Conservation (phyloP, 2,113 vertebrate species). For the Axis porcinus region DNA sequence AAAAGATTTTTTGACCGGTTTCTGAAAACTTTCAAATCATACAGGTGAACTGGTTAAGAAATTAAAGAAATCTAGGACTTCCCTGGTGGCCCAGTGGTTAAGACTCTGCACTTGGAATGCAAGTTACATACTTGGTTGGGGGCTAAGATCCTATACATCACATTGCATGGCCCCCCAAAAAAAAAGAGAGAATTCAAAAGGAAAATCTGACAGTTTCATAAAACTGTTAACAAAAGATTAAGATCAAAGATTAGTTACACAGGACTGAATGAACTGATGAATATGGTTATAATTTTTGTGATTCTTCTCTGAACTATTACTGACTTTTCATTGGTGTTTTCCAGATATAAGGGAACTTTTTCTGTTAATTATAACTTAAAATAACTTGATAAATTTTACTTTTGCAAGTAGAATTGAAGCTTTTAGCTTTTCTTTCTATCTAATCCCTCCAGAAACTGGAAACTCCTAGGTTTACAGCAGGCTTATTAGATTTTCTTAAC, state of each 20-base stretch:
- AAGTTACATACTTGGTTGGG: neutral
- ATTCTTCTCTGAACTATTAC: neutral
- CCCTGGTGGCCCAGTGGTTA: neutral
- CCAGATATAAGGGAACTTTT: neutral
- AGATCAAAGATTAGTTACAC: neutral
- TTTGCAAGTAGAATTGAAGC: neutral
- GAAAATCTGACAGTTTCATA: neutral
- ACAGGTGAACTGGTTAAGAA: neutral
- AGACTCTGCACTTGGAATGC: neutral
- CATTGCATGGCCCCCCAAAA: neutral
- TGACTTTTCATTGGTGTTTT: neutral
- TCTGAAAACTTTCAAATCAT: neutral
- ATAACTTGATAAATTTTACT: neutral
- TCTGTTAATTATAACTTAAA: neutral
- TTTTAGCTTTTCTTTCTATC: neutral
- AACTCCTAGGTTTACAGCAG: neutral
- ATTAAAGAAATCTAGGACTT: neutral
- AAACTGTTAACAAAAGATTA: neutral
- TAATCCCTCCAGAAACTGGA: neutral
- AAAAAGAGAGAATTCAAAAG: neutral
- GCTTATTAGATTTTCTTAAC: neutral
- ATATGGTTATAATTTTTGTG: neutral
- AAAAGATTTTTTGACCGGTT: neutral
- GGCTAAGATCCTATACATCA: neutral
- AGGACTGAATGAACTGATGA: neutral